phyloP scores from a whole-genome alignment of 2,888 invertebrate species.

The Acrocyrtus sp. region DNA sequence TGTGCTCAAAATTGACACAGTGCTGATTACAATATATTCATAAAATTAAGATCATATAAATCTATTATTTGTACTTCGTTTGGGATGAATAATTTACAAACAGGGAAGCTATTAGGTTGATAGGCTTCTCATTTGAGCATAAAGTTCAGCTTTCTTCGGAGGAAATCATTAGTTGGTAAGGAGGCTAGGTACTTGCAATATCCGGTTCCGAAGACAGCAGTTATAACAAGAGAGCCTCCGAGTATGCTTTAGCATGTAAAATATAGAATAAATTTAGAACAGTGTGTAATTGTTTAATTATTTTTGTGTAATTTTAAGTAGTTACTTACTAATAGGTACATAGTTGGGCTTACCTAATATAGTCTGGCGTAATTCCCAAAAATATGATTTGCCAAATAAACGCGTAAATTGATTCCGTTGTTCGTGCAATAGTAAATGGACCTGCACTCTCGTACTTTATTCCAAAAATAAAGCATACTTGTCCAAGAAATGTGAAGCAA shows the following conservation, averaged over 20 bases:
- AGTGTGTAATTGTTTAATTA: neutral
- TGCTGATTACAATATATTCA: neutral
- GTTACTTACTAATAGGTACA: neutral
- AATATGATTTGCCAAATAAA: slow-evolving; percentile 59
- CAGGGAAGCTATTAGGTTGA: neutral
- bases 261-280: neutral
- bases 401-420: slow-evolving; percentile 47
- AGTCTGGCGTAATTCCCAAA: slow-evolving; percentile 48
- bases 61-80: neutral
- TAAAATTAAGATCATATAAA: neutral
- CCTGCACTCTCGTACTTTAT: slow-evolving; percentile 55
- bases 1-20: no score
- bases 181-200: slow-evolving; percentile 37
- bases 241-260: slow-evolving; percentile 21
- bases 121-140: slow-evolving; percentile 16
- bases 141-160: slow-evolving; percentile 17
- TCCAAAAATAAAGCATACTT: slow-evolving; percentile 49
- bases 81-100: neutral
- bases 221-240: slow-evolving; percentile 36
- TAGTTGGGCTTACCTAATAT: slow-evolving; percentile 39
- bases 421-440: slow-evolving; percentile 47
- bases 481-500: slow-evolving; percentile 41
- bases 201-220: slow-evolving; percentile 30
- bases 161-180: slow-evolving; percentile 18
- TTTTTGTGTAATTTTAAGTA: neutral